These are phyloP conservation scores for Microvelia longipes DNA, from an alignment of 1,140 invertebrate species.

Conservation along the genomic window DNA sequence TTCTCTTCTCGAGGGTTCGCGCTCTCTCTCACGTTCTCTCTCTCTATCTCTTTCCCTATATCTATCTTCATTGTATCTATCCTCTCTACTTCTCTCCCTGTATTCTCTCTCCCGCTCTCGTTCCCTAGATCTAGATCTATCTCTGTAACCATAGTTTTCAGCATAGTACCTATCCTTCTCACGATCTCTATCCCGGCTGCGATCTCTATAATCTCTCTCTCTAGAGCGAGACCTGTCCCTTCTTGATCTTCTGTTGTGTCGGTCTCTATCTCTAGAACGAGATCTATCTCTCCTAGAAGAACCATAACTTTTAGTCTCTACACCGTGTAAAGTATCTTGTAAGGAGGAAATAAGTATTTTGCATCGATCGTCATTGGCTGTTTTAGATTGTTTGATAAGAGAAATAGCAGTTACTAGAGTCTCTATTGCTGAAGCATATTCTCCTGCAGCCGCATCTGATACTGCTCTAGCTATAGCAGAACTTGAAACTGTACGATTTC, in stretches of 20 bases:
- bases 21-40: slow-evolving; percentile 45
- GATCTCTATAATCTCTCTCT: slow-evolving; percentile 53
- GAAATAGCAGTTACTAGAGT: slow-evolving; percentile 97
- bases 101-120: slow-evolving; percentile 18
- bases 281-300: slow-evolving; percentile 50
- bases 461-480: slow-evolving; percentile 93
- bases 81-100: slow-evolving; percentile 50
- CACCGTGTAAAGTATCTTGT: slow-evolving; percentile 89
- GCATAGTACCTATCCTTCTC: slow-evolving; percentile 25
- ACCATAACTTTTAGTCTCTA: slow-evolving; percentile 92
- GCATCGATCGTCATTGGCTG: slow-evolving; percentile 92
- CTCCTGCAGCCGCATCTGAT: slow-evolving; percentile 85
- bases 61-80: slow-evolving; percentile 70
- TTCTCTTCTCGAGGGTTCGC: slow-evolving; percentile 43
- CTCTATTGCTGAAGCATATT: slow-evolving; percentile 94
- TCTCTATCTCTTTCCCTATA: slow-evolving; percentile 53
- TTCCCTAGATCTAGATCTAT: slow-evolving; percentile 22
- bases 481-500: slow-evolving; percentile 92
- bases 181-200: slow-evolving; percentile 53
- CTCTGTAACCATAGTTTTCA: slow-evolving; percentile 29
- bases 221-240: slow-evolving; percentile 64
- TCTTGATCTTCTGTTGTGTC: slow-evolving; percentile 40
- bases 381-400: slow-evolving; percentile 95
- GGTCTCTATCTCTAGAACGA: slow-evolving; percentile 58
- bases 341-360: slow-evolving; percentile 94